Base-by-base conservation (phyloP, 2,113 vertebrate species). In the Haplochromis burtoni region DNA sequence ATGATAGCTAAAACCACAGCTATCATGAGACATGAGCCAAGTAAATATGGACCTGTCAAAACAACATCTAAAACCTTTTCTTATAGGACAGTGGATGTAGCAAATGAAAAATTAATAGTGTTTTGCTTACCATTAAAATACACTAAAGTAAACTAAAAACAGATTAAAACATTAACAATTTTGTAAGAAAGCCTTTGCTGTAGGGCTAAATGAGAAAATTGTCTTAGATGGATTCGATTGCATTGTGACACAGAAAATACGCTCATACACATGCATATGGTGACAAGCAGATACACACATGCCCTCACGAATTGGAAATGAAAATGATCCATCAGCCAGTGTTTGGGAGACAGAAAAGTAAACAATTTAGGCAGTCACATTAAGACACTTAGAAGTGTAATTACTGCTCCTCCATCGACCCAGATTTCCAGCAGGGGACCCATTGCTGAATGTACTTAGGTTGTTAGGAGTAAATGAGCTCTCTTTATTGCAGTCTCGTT, bases 361-460 rank as follows among this genome's bases (percentile, higher is more conserved):
- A 94, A 93, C 93, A 94, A 87, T 87, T 85, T 84, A 87, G 87
- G 89, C 86, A 73, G 90, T 93, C 85, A 68, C 91, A 94, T 95
- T 93, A 92, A 94, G 90, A 95, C 94, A 94, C 91, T 95, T 94
- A 95, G 86, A 95, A 95, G 94, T 95, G 94, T 96, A 96, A 96
- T 96, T 94, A 96, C 90, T 89, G 88, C 92, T 91, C 91, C 92
- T 92, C 90, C 91, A 93, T 95, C 87, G 87, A 93, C 88, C 91
- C 90, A 81, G 57, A 95, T 89, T 53, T 93, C 91, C 88, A 91
- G 92, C 95, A 88, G 89, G 96, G 95, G 96, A 95, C 87, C 88
- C 92, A 94, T 95, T 83, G 86, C 93, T 83, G 88, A 87, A 85
- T 88, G 86, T 94, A 93, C 93, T 95, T 92, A 93, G 89, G 92